Percentiles rank a stretch among this genome's conserved stretches.
Evolutionary conservation across 2,797 vertebrate genomes (phyloP).

Genomic region (Smutsia temminckii): DNA sequence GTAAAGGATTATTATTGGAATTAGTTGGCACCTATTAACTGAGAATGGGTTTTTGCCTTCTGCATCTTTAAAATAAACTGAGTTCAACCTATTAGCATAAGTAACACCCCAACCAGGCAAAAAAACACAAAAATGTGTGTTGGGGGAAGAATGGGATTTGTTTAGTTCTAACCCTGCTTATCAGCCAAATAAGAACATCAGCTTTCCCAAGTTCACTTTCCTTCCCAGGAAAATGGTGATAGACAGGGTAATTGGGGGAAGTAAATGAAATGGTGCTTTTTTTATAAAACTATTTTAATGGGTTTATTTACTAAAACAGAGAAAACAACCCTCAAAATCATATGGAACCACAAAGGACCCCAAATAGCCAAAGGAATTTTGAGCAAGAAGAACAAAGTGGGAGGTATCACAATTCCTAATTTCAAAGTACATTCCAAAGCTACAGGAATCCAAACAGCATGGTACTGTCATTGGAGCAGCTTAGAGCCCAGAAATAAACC

Average conservation of each 20-base stretch:
- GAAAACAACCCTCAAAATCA: not conserved
- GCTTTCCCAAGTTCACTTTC: not conserved
- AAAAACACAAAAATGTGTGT: not conserved
- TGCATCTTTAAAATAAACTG: constrained; percentile 52
- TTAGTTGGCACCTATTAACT: constrained; percentile 21
- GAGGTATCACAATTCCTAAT: not conserved
- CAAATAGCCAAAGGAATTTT: not conserved
- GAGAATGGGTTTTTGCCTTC: not conserved
- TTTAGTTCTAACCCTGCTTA: not conserved
- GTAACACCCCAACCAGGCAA: not conserved
- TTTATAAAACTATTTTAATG: not conserved
- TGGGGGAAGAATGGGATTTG: not conserved
- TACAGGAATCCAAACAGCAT: not conserved
- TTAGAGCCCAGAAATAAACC: not conserved
- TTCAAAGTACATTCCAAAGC: not conserved
- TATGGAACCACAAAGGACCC: not conserved
- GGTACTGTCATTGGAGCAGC: not conserved
- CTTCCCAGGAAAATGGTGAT: not conserved
- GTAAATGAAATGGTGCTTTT: not conserved
- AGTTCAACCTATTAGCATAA: constrained; percentile 14
- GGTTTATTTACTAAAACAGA: not conserved
- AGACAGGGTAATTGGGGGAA: not conserved
- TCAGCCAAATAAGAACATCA: not conserved
- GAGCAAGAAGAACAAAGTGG: not conserved
- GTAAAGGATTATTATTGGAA: constrained; percentile 57